Base-by-base conservation (phyloP, 2,888 invertebrate species). In the Temnothorax rugatulus region DNA sequence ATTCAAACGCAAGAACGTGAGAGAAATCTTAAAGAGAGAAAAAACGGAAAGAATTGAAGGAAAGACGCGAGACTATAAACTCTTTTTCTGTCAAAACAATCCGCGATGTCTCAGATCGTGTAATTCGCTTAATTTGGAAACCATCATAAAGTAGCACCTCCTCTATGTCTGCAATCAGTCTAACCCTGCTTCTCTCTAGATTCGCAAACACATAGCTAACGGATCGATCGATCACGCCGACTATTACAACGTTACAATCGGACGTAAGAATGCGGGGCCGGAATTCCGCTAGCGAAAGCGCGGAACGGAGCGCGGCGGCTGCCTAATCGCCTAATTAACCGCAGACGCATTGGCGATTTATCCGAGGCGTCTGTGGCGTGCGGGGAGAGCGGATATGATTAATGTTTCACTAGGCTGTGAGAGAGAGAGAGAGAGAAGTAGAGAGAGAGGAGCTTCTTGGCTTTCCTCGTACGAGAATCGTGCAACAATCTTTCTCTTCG, bases 401-500 rank as follows among this genome's bases (percentile, higher is more conserved):
- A 81, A 81, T 81, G 79, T 73, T 81, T 57, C 47, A 47, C 4
- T 21, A 47, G 9, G 57, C 15, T 34, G 41, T n/a, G n/a, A n/a
- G 29, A 25, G 8, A 29, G n/a, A 21, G n/a, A 44, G 13, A 38
- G 21, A 8, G 34, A 34, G 0, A 34, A 34, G 34, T 34, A 34
- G 38, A 52, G 15, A 34, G 15, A 21, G 25, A 57, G 7, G 1
- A 59, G 57, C 79, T 73, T 74, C 25, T 34, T 34, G 21, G 44
- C 73, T 71, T 69, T 29, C 57, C 34, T 73, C 44, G 25, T 11
- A 25, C 59, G 52, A 69, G 79, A 59, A 59, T 81, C 74, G 74
- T 38, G 79, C 59, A 82, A 77, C 84, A 74, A 88, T 88, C 69
- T 84, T 82, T 89, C 84, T 87, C 75, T 54, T 64, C 52, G 75